Base-by-base conservation (phyloP, 2,113 vertebrate species). In the Anas platyrhynchos region DNA sequence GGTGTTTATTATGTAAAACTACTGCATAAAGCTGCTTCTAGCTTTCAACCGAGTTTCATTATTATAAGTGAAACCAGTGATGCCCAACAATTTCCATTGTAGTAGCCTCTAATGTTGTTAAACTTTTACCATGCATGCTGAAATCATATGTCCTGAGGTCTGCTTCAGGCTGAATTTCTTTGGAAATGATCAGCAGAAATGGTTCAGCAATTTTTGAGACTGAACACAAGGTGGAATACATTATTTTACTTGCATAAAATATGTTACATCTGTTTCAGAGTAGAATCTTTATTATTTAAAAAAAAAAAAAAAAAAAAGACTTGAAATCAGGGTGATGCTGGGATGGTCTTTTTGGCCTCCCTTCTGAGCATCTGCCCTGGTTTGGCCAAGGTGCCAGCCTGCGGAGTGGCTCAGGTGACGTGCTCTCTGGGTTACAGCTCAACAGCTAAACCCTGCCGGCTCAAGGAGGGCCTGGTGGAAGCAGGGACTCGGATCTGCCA, bases 71-170 rank as follows among this genome's bases (percentile, higher is more conserved):
- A 95, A 97, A 94, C 89, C 91, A 95, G 82, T 3, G 5, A 62
- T 93, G 91, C 85, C 87, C 59, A 83, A 87, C 93, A 88, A 77
- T 94, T 91, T 96, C 93, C 82, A 97, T 80, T 93, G 95, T 91
- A 73, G 93, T 90, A 71, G 82, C 41, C 36, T 74, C 59, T 89
- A 52, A 77, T 34, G 59, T 52, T 87, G 86, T 87, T 89, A 91
- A 94, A 83, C 58, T 86, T 94, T 41, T 93, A 91, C 77, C 89
- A 79, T 66, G 66, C 29, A 0, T 76, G 91, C 66, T 84, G 94
- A 94, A 93, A 79, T 91, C 7, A 3, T 68, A 43, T 91, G 69
- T 9, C 8, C 82, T 80, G 93, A 87, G 82, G 31, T 77, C 82
- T 77, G 89, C 84, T 95, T 89, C 41, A n/a, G 91, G 89, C 89